Evolutionary conservation across 2,797 vertebrate species (phyloP), one percentile per base, ranked within the genome.

Genomic region (Setipinna tenuifilis): DNA sequence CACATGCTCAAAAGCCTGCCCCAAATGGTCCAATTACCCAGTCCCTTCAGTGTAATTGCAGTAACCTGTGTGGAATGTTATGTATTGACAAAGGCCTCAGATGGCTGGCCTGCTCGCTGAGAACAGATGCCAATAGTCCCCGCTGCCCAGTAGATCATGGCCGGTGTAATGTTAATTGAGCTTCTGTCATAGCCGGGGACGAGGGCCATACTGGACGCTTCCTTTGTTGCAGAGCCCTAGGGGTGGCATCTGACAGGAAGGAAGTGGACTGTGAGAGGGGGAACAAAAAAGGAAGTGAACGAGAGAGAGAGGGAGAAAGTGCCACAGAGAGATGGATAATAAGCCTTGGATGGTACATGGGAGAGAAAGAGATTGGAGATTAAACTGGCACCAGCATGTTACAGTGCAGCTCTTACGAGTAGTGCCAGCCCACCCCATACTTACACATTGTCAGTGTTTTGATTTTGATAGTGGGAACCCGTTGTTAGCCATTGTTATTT

Each of bases 121-220:
- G 83, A 93, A 88, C 94, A 93, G 92, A 94, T 94, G 93, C 91
- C 61, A 54, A 90, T 92, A 89, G 90, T 91, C 89, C 91, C 91
- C 59, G 84, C 89, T 90, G 89, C 91, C 89, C 88, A 2, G 84
- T 89, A 93, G 91, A 94, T 93, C 90, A 91, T 84, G 87, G 90
- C 92, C 89, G 89, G 84, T 90, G 90, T 93, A 91, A 88, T 89
- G 90, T 93, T 94, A 93, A 94, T 93, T 92, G 92, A 94, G 93
- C 88, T 92, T 90, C 91, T 93, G 92, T 93, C 94, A 90, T 88
- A 90, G 86, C 90, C 88, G 89, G 91, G 91, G 91, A 88, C 84
- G 88, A 83, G 10, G 86, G 85, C 89, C 90, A 87, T 90, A 89
- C 90, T 90, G 83, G 83, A 88, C 59, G 82, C 68, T 86, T 58